Conservation (phyloP, 2,888 invertebrate species). For the Coecobrya sp. region DNA sequence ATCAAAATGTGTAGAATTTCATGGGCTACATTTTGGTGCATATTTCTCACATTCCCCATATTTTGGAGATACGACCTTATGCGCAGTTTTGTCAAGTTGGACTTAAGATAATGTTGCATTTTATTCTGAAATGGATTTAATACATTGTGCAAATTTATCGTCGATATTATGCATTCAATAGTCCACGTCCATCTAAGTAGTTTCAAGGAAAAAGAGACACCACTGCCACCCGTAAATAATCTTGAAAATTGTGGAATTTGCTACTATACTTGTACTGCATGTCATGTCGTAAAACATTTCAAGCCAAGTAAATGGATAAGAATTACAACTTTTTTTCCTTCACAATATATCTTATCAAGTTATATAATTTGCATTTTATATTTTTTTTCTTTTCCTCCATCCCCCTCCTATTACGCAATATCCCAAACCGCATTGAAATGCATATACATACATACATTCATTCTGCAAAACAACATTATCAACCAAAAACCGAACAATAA, state of each 20-base stretch:
- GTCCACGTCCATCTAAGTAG: background rate
- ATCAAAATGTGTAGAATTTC: too few relatives aligned
- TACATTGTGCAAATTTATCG: too few relatives aligned
- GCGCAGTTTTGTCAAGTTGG: too few relatives aligned
- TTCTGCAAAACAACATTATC: background rate
- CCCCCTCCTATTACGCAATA: too few relatives aligned
- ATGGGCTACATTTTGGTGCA: too few relatives aligned
- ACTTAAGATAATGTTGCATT: background rate
- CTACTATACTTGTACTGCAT: background rate
- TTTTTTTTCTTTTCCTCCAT: slow-evolving; percentile 1
- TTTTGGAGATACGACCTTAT: too few relatives aligned
- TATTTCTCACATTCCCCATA: too few relatives aligned
- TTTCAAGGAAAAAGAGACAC: background rate
- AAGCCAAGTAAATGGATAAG: background rate
- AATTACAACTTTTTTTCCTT: background rate
- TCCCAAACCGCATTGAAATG: too few relatives aligned
- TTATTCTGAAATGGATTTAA: too few relatives aligned
- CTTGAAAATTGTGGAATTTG: slow-evolving; percentile 21
- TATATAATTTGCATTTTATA: slow-evolving; percentile 11
- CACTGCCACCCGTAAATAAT: slow-evolving; percentile 48
- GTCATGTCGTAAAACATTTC: slow-evolving; percentile 19
- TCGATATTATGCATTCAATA: background rate
- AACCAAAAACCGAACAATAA: background rate
- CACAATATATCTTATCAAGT: background rate
- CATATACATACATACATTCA: background rate